Evolutionary conservation across 2,888 invertebrate genomes (phyloP).

Genomic region (Atherix ibis): DNA sequence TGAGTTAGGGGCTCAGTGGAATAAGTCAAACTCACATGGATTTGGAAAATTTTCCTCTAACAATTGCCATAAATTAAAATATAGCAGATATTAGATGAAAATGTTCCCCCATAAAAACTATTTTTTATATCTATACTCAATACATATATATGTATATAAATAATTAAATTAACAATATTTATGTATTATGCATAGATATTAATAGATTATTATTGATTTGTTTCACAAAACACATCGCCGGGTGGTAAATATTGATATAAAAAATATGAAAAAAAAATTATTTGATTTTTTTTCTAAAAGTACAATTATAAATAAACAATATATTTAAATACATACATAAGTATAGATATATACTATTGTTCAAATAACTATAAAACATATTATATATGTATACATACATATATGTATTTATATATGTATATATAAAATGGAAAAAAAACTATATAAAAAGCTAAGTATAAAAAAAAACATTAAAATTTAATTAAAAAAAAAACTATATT

Average conservation of each 20-base stretch:
- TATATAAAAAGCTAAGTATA: background rate
- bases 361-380: too few species aligned
- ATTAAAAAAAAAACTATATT: slow-evolving; percentile 1
- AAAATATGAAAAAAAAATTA: background rate
- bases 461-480: background rate
- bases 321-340: background rate
- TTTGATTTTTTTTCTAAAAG: too few species aligned
- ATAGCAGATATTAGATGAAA: too few species aligned
- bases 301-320: background rate
- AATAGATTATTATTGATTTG: background rate
- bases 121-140: too few species aligned
- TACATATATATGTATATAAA: too few species aligned
- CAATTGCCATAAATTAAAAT: too few species aligned
- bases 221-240: background rate
- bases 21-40: slow-evolving; percentile 17
- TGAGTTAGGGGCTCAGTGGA: slow-evolving; percentile 26
- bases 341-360: too few species aligned
- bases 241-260: background rate
- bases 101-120: too few species aligned
- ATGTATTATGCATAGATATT: background rate
- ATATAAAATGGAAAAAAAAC: background rate
- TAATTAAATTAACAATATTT: background rate
- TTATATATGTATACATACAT: too few species aligned
- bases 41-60: too few species aligned
- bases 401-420: too few species aligned